Conservation (phyloP, 2,888 invertebrate genomes). For the Diloba caeruleocephala region DNA sequence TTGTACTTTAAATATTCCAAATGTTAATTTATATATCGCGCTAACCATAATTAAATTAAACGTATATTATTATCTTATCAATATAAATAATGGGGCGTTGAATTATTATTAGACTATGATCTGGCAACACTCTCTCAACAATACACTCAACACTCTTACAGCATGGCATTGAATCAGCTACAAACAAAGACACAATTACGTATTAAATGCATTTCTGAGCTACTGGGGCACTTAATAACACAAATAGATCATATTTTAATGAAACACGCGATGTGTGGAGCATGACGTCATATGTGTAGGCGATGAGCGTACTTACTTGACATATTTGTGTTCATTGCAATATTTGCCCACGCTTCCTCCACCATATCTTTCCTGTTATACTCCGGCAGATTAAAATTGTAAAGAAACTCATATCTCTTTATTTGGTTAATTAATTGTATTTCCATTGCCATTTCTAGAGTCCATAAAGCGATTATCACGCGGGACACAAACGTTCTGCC, state of each 20-base stretch:
- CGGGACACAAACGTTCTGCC: conserved; percentile 24
- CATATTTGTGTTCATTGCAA: conserved; percentile 55
- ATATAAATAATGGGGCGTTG: no score
- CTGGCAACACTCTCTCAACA: no score
- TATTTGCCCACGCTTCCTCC: conserved; percentile 60
- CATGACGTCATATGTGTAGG: conserved; percentile 26
- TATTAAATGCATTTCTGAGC: no score
- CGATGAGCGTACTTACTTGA: conserved; percentile 49
- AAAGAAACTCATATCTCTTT: conserved; percentile 59
- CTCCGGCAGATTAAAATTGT: conserved; percentile 60
- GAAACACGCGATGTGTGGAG: conserved; percentile 22
- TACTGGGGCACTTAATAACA: no score
- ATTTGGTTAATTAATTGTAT: conserved; percentile 62
- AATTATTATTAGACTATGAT: no score
- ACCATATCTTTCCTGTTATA: conserved; percentile 63
- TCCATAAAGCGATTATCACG: conserved; percentile 7
- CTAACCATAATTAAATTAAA: no score
- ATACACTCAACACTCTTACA: no score
- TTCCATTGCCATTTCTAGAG: conserved; percentile 57
- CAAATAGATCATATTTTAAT: conserved; percentile 12
- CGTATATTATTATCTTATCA: no score
- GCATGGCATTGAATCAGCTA: no score
- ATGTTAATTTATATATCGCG: no score
- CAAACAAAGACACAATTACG: no score
- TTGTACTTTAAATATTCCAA: no score